Evolutionary conservation across 2,797 vertebrate genomes (phyloP).

Genomic region (Megaceryle alcyon): DNA sequence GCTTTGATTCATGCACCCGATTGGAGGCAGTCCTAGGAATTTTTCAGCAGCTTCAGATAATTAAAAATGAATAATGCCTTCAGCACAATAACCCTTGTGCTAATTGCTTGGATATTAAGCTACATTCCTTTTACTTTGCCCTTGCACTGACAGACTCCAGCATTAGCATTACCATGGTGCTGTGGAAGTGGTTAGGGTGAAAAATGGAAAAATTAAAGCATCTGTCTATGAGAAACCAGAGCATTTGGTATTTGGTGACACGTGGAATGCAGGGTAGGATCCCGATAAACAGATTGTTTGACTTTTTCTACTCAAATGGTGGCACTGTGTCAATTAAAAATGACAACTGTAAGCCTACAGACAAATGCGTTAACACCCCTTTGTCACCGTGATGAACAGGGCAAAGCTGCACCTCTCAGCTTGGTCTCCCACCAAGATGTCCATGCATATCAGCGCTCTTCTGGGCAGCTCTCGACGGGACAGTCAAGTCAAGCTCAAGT

Average conservation of each 20-base stretch:
- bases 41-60: conserved; percentile 60
- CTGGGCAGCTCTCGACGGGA: not conserved
- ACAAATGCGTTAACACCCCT: not conserved
- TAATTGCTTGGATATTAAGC: conserved; percentile 54
- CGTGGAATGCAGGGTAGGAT: not conserved
- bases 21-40: conserved; percentile 60
- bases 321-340: not conserved
- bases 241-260: not conserved
- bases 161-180: not conserved
- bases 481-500: not conserved
- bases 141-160: conserved; percentile 5
- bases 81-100: conserved; percentile 58
- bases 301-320: not conserved
- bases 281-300: not conserved
- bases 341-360: not conserved
- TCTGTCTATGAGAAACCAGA: not conserved
- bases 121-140: conserved; percentile 51
- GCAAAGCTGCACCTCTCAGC: not conserved
- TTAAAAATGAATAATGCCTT: conserved; percentile 59
- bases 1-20: conserved; percentile 14
- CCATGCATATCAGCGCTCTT: accelerated
- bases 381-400: not conserved
- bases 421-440: not conserved
- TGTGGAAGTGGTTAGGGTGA: not conserved
- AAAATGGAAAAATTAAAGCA: not conserved